Conservation (phyloP, 2,888 invertebrate genomes). For the Brachylomia viminalis region DNA sequence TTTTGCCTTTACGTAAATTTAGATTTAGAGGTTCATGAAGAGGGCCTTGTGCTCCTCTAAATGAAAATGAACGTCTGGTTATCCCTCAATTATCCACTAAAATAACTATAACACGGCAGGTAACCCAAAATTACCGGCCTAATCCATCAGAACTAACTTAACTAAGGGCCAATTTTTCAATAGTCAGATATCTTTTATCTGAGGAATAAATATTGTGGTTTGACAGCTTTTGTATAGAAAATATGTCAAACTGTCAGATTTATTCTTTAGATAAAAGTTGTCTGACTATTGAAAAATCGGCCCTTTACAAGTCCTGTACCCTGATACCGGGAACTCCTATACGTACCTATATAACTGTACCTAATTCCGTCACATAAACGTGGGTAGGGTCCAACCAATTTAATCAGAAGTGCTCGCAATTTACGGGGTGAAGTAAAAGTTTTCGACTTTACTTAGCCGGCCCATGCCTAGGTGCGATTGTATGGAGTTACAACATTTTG, state of each 20-base stretch:
- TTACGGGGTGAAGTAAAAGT: conserved; percentile 61
- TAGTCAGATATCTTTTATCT: no score
- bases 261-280: no score
- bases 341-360: conserved; percentile 29
- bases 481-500: conserved; percentile 33
- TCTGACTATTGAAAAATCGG: no score
- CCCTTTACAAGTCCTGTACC: conserved; percentile 47
- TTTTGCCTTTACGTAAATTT: no score
- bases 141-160: conserved; percentile 51
- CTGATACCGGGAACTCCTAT: conserved; percentile 30
- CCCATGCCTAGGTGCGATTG: conserved; percentile 34
- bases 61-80: conserved; percentile 12
- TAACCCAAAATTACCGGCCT: conserved; percentile 43
- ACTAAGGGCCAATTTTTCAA: no score
- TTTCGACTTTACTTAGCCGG: conserved; percentile 41
- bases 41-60: neutral
- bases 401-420: conserved; percentile 66
- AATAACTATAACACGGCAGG: conserved; percentile 45
- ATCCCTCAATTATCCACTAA: conserved; percentile 44
- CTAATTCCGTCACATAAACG: conserved; percentile 47
- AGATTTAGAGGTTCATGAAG: no score
- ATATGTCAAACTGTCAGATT: no score
- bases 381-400: conserved; percentile 60
- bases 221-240: no score
- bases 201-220: no score